Evolutionary conservation across 1,140 invertebrate genomes (phyloP).

Genomic region (Drosophila orosa): DNA sequence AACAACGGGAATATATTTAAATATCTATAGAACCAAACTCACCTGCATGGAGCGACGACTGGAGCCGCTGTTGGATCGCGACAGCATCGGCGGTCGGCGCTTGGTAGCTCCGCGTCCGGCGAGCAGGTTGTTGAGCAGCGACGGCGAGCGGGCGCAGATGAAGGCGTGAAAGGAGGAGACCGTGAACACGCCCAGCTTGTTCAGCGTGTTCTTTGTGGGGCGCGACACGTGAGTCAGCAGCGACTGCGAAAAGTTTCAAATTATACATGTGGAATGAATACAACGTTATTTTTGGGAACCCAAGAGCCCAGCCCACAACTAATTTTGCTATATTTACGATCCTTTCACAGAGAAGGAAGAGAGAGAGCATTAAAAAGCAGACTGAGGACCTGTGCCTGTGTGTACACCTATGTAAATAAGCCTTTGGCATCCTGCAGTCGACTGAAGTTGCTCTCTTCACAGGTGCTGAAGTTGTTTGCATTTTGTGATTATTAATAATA

Average conservation of each 20-base stretch:
- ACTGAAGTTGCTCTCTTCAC: constrained; percentile 43
- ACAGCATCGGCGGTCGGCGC: constrained; percentile 92
- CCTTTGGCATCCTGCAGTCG: constrained; percentile 37
- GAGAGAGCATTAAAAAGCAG: constrained; percentile 7
- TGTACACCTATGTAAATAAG: constrained; percentile 58
- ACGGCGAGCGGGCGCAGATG: constrained; percentile 97
- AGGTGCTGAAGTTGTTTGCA: constrained; percentile 73
- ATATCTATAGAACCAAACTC: constrained; percentile 33
- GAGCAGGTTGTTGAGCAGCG: constrained; percentile 95
- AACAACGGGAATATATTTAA: background rate
- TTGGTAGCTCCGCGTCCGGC: constrained; percentile 95
- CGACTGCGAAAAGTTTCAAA: constrained; percentile 87
- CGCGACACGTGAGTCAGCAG: constrained; percentile 97
- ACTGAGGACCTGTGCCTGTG: background rate
- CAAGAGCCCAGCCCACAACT: background rate
- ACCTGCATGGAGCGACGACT: constrained; percentile 92
- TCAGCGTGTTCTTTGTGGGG: constrained; percentile 96
- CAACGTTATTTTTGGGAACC: constrained; percentile 23
- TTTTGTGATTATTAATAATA: constrained; percentile 81
- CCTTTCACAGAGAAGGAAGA: background rate
- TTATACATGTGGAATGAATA: constrained; percentile 12
- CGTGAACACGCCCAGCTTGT: constrained; percentile 98
- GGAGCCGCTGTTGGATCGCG: constrained; percentile 94
- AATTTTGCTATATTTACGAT: constrained; percentile 24
- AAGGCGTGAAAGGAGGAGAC: constrained; percentile 99